These are phyloP conservation scores for Potorous gilbertii DNA, from an alignment of 2,797 vertebrate species.

Conservation along the genomic window DNA sequence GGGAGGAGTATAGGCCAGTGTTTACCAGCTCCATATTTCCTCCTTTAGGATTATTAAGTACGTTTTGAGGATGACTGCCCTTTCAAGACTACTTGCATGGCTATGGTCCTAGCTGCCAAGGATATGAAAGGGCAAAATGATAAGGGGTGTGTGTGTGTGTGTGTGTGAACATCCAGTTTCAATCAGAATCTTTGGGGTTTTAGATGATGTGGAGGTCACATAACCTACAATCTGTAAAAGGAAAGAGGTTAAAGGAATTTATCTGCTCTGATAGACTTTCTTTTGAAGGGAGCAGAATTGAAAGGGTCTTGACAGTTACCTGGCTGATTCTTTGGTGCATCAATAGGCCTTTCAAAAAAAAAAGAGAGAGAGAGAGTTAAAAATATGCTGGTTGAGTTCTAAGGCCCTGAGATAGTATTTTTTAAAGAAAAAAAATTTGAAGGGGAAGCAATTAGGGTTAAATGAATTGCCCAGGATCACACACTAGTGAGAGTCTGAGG, in stretches of 20 bases:
- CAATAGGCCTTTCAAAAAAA: neutral
- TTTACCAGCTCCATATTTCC: neutral
- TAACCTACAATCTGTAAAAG: neutral
- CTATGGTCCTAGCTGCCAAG: neutral
- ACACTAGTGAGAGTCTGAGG: neutral
- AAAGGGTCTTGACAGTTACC: neutral
- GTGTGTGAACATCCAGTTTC: neutral
- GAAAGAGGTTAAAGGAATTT: neutral
- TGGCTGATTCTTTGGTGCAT: neutral
- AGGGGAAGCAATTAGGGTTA: no score
- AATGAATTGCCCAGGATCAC: neutral
- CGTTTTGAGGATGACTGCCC: neutral
- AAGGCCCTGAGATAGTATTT: neutral
- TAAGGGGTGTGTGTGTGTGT: neutral
- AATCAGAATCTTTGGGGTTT: neutral
- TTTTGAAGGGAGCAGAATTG: neutral
- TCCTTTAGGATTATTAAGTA: neutral
- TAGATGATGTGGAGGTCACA: neutral
- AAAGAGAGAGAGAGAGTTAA: no score
- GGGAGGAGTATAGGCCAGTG: neutral
- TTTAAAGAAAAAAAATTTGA: no score
- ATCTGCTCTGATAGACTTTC: neutral
- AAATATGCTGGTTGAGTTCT: neutral
- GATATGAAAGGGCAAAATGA: neutral
- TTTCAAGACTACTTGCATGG: neutral